A percentile compares a stretch with the other conserved stretches of the same genome.
Evolutionary conservation across 2,888 invertebrate species (phyloP).

Genomic region (Globia sparganii): DNA sequence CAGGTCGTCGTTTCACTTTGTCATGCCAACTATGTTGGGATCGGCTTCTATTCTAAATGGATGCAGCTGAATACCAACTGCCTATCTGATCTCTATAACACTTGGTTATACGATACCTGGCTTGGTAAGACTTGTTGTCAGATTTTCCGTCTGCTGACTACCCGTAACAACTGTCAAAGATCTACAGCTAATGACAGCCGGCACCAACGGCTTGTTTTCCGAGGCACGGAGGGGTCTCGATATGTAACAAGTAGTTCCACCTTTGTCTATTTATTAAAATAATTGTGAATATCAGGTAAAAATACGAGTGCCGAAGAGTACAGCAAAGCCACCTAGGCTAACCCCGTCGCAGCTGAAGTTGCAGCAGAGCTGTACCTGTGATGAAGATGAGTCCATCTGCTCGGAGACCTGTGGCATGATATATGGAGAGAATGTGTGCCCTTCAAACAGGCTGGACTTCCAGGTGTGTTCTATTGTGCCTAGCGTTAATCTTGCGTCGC

Average conservation of each 20-base stretch:
- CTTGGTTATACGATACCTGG: background rate
- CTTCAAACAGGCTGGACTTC: constrained; percentile 79
- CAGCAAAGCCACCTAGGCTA: constrained; percentile 82
- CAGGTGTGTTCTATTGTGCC: constrained; percentile 68
- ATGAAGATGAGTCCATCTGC: constrained; percentile 82
- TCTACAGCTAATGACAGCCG: background rate
- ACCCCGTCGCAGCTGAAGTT: constrained; percentile 83
- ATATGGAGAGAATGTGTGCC: constrained; percentile 59
- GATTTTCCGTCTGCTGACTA: background rate
- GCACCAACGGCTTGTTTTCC: too few relatives aligned
- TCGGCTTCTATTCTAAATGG: background rate
- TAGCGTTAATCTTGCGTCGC: background rate
- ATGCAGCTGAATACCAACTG: background rate
- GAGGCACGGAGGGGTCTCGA: background rate
- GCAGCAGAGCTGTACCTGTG: constrained; percentile 85
- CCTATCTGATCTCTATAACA: too few relatives aligned
- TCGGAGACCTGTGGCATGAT: constrained; percentile 81
- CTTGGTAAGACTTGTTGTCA: background rate
- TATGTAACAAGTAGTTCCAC: background rate
- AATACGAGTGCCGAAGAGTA: constrained; percentile 91
- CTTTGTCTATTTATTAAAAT: background rate
- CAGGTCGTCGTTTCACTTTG: background rate
- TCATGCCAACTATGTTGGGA: background rate
- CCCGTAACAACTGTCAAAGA: background rate
- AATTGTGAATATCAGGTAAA: constrained; percentile 81